Evolutionary conservation across 2,888 invertebrate species (phyloP), one percentile per base, ranked within the genome.

Genomic region (Mythimna impura): DNA sequence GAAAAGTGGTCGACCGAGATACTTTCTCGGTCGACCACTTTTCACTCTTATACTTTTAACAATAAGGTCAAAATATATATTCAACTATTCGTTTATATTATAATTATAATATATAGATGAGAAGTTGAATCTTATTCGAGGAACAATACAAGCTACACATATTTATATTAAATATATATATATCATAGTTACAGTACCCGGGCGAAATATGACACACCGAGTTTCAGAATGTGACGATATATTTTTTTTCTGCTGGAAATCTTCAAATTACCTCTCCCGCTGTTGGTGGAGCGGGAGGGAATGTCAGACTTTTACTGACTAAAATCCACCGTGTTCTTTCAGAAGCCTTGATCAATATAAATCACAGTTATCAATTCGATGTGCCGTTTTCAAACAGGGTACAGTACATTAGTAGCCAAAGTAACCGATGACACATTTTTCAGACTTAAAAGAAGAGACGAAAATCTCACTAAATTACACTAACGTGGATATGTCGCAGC

Each of bases 401-500:
- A 34, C 34, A 25, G 5, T 68, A 68, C 43, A 61, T 36, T 25
- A 5, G 25, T 55, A 65, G 50, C 57, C 22, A 66, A 77, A 71
- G 14, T 40, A 30, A 66, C 25, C 58, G 9, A 78, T 78, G 78
- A 80, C 70, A 70, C 57, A 47, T 54, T 62, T 60, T 36, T 76
- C 76, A 80, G 71, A 71, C 79, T 66, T 67, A 66, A 58, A 60
- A n/a, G 14, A 73, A 67, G n/a, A 60, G 17, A 63, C 65, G n/a
- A 52, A 66, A 67, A 70, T 58, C 64, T 73, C 47, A 57, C 30
- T 40, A 62, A 43, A 66, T 58, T 74, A 79, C 17, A 43, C 14
- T 61, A 60, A 30, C 7, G 2, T 66, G 10, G n/a, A 58, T 57
- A 30, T 47, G 7, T 20, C 47, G 47, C 47, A 17, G 47, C 17